Evolutionary conservation across 2,888 invertebrate species (phyloP).

Genomic region (Eupithecia subumbrata): DNA sequence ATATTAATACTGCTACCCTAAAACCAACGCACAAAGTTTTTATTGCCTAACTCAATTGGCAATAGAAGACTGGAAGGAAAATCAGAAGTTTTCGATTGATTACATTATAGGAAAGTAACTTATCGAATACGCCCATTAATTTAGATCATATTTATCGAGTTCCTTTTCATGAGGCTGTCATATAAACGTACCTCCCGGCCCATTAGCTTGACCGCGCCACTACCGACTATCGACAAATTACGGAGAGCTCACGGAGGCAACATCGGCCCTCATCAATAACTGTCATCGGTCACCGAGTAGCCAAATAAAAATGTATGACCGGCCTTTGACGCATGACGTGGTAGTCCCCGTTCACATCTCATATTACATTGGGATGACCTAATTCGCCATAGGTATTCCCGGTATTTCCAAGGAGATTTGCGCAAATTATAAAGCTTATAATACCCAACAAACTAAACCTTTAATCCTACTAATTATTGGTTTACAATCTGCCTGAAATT

Average conservation of each 20-base stretch:
- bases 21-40: constrained; percentile 40
- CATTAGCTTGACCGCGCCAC: constrained; percentile 64
- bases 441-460: constrained; percentile 15
- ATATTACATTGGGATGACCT: constrained; percentile 71
- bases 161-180: constrained; percentile 69
- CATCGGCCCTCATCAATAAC: constrained; percentile 76
- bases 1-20: constrained; percentile 12
- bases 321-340: constrained; percentile 56
- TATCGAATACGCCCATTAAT: constrained; percentile 64
- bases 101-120: constrained; percentile 54
- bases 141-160: constrained; percentile 66
- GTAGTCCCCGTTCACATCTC: constrained; percentile 60
- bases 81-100: constrained; percentile 50
- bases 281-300: constrained; percentile 75
- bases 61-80: constrained; percentile 43
- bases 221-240: constrained; percentile 59
- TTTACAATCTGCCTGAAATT: constrained; percentile 20
- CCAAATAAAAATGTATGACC: constrained; percentile 78
- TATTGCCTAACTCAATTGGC: constrained; percentile 38
- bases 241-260: constrained; percentile 61
- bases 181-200: constrained; percentile 71
- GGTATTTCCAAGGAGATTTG: constrained; percentile 46
- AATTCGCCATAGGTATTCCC: constrained; percentile 51
- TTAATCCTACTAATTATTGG: constrained; percentile 22
- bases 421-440: constrained; percentile 22